phyloP scores from a whole-genome alignment of 2,888 invertebrate species.

The Rhingia rostrata region DNA sequence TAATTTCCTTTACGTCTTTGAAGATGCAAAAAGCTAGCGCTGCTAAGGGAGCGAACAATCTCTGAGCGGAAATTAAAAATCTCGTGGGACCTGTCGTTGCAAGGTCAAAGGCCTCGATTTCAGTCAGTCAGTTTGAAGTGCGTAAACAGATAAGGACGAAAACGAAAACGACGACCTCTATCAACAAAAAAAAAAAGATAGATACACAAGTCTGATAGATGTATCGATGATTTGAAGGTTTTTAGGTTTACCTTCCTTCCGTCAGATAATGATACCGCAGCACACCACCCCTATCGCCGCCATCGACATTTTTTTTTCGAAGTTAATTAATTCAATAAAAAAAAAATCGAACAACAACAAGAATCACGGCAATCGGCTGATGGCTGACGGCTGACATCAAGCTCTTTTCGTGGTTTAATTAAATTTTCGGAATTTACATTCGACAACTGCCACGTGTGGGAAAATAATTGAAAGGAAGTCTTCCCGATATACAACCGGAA shows the following conservation, averaged over 20 bases:
- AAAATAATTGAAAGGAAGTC: slow-evolving; percentile 65
- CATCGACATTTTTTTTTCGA: slow-evolving; percentile 46
- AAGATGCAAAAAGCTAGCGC: slow-evolving; percentile 63
- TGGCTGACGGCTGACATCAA: neutral
- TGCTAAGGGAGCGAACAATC: slow-evolving; percentile 10
- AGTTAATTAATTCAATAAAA: slow-evolving; percentile 67
- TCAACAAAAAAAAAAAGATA: slow-evolving; percentile 34
- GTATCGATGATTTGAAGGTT: slow-evolving; percentile 31
- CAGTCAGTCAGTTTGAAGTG: slow-evolving; percentile 46
- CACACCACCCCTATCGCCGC: slow-evolving; percentile 47
- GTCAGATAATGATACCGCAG: slow-evolving; percentile 26
- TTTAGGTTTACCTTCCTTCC: slow-evolving; percentile 54
- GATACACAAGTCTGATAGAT: slow-evolving; percentile 20
- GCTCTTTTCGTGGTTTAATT: slow-evolving; percentile 64
- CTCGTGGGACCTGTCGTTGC: slow-evolving; percentile 53
- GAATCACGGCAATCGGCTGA: slow-evolving; percentile 13
- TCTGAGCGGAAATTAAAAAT: slow-evolving; percentile 65
- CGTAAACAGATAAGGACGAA: slow-evolving; percentile 1
- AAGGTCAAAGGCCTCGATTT: slow-evolving; percentile 70
- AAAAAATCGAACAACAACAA: slow-evolving; percentile 55
- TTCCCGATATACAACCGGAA: slow-evolving; percentile 38
- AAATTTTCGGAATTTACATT: slow-evolving; percentile 60
- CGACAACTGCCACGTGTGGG: slow-evolving; percentile 57
- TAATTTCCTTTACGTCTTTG: slow-evolving; percentile 74
- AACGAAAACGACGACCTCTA: slow-evolving; percentile 43